phyloP scores from a whole-genome alignment of 2,797 vertebrate species.

The Gadopsis marmoratus region DNA sequence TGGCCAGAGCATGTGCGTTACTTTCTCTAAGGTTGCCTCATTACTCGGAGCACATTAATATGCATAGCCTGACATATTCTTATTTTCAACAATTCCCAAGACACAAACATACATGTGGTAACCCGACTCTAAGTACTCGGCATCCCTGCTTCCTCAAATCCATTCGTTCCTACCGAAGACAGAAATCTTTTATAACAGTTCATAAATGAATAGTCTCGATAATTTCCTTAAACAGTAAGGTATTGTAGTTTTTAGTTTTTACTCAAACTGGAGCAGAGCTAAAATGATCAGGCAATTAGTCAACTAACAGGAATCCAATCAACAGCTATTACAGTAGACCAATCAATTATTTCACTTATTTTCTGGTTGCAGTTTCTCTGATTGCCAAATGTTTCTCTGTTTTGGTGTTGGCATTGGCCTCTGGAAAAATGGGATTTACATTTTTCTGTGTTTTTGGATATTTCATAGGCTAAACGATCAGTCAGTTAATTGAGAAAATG shows the following conservation, averaged over 20 bases:
- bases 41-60: background rate
- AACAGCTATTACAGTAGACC: no score
- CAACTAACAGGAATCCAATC: background rate
- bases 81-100: background rate
- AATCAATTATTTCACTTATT: background rate
- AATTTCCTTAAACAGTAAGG: background rate
- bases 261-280: background rate
- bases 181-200: no score
- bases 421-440: no score
- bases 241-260: background rate
- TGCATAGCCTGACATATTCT: background rate
- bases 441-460: no score
- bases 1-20: background rate
- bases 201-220: no score
- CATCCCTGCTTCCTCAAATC: background rate
- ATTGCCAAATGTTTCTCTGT: background rate
- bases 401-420: background rate
- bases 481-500: no score
- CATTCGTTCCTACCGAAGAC: no score
- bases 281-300: background rate
- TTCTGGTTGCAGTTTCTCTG: background rate
- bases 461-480: no score
- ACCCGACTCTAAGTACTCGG: background rate
- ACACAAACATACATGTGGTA: background rate
- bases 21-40: background rate